Base-by-base conservation (phyloP, 2,888 invertebrate species). In the Ypsolopha sequella region DNA sequence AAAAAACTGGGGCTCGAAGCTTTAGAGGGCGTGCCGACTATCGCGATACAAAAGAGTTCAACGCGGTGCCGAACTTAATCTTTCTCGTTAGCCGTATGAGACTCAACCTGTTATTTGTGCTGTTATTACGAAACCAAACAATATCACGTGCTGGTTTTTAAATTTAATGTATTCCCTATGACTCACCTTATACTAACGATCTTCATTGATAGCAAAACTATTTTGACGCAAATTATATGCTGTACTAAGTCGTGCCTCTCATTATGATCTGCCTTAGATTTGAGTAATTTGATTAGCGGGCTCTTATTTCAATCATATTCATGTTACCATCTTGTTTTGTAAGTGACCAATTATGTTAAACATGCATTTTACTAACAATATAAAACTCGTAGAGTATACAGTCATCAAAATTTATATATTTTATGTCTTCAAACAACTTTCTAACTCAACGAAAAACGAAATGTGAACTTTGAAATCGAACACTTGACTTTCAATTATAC, bases 191-290 rank as follows among this genome's bases (percentile, higher is more conserved):
- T 64, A 65, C 68, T 70, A 74, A 78, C 76, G 61, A 75, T 77
- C 72, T 73, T 76, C 75, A 78, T 79, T 70, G 73, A 67, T 73
- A 73, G 73, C 73, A 67, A 76, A 80, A 81, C 80, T 73, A 78
- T 80, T 80, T 77, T 74, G 77, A 82, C 80, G 69, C 80, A 84
- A 82, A 85, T 85, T 85, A 84, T 78, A 84, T 70, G 68, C 75
- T 80, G 75, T 70, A 6, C 39, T 38, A 24, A 14, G 38, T 36
- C 13, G 46, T 35, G 46, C 10, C 46, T 10, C 35, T 11, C 34
- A 46, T 47, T 13, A 36, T 36, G 38, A 36, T 47, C 13, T 8
- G 36, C 7, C 13, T 47, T 36, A 14, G 13, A 8, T 36, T 9
- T 36, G 74, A 80, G 80, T 78, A 79, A 85, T 82, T 80, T 76